Evolutionary conservation across 2,888 invertebrate genomes (phyloP).

Genomic region (Trileptium ribeirensis): DNA sequence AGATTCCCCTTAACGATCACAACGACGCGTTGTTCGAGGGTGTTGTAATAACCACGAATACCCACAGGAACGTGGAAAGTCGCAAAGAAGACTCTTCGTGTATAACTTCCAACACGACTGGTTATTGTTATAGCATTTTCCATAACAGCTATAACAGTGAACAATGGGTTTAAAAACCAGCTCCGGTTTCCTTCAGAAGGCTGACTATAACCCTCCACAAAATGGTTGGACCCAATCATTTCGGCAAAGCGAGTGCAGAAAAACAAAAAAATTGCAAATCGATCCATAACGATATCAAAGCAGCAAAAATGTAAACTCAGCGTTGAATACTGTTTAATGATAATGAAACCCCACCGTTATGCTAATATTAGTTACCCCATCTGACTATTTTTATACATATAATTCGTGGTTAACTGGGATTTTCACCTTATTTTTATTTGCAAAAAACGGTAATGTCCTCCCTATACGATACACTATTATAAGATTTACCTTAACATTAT

Average conservation of each 20-base stretch:
- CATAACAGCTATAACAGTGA: background rate
- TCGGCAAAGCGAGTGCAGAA: background rate
- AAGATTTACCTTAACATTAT: background rate
- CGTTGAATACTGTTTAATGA: background rate
- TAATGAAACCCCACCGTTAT: background rate
- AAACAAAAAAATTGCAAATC: background rate
- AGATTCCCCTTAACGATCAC: background rate
- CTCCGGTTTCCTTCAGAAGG: background rate
- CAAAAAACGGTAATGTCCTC: background rate
- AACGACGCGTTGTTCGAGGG: background rate
- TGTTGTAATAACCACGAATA: background rate
- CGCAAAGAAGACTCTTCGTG: background rate
- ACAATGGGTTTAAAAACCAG: background rate
- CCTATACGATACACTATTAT: background rate
- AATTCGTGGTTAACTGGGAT: background rate
- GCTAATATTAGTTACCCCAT: background rate
- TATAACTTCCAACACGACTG: background rate
- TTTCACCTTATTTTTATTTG: background rate
- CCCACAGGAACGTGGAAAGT: background rate
- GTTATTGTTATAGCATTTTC: background rate
- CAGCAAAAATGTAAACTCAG: background rate
- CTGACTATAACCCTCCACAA: background rate
- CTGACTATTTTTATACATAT: background rate
- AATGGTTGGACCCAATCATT: background rate
- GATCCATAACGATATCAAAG: background rate